A percentile compares a stretch with the other conserved stretches of the same genome.
phyloP scores from a whole-genome alignment of 2,797 vertebrate species.

The Bufotes viridis region DNA sequence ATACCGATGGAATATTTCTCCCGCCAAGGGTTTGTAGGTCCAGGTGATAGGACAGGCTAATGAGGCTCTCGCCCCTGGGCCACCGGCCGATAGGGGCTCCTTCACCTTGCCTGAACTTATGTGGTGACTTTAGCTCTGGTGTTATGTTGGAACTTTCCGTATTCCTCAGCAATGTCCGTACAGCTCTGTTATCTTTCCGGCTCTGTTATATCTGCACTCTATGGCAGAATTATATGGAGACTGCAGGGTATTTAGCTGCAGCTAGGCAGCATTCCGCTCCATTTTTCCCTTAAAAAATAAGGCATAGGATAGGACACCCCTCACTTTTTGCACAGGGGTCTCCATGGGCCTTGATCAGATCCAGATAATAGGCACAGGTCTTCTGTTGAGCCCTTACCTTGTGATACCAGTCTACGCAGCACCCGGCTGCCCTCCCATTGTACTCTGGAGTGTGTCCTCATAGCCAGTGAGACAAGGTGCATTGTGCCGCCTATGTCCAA shows the following conservation, averaged over 20 bases:
- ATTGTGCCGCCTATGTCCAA: slow-evolving; percentile 6
- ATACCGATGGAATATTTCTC: no score
- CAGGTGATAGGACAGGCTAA: no score
- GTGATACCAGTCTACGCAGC: slow-evolving; percentile 67
- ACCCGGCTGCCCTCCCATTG: slow-evolving; percentile 68
- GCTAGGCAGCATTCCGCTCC: neutral
- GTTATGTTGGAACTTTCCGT: neutral
- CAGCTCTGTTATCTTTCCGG: neutral
- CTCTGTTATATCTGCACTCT: neutral
- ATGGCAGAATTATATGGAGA: neutral
- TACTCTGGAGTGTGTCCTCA: slow-evolving; percentile 69
- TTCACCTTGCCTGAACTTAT: neutral
- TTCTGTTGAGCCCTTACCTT: slow-evolving; percentile 64
- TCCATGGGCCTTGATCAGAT: neutral
- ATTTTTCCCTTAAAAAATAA: neutral
- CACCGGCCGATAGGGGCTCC: neutral
- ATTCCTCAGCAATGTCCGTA: no score
- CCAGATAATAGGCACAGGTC: neutral
- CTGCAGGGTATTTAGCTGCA: neutral
- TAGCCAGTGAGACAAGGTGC: slow-evolving; percentile 51
- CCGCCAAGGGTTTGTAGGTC: no score
- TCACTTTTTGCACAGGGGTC: neutral
- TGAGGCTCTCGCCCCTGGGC: neutral
- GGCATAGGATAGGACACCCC: neutral
- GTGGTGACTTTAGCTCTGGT: neutral